Evolutionary conservation across 2,888 invertebrate species (phyloP).

Genomic region (Andricus quercusramuli): DNA sequence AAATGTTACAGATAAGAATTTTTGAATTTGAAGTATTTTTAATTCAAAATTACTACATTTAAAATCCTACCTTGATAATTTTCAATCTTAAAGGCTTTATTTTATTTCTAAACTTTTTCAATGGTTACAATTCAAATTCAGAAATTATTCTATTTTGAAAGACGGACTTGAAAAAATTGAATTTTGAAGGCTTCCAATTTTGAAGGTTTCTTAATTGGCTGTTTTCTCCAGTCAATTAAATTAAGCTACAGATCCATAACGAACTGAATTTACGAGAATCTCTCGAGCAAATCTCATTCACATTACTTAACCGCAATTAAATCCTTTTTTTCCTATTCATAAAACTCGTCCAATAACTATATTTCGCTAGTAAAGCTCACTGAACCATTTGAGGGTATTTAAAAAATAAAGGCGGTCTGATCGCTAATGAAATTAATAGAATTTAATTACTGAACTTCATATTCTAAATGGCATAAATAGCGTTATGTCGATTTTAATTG

Average conservation of each 20-base stretch:
- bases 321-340: constrained; percentile 12
- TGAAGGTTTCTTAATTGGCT: too few relatives aligned
- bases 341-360: constrained; percentile 34
- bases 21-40: too few relatives aligned
- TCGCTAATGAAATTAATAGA: not conserved
- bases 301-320: constrained; percentile 24
- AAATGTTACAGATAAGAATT: too few relatives aligned
- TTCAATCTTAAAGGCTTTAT: too few relatives aligned
- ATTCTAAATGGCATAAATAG: not conserved
- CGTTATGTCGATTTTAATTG: not conserved
- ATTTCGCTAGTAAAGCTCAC: constrained; percentile 29
- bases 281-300: constrained; percentile 18
- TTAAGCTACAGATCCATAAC: not conserved
- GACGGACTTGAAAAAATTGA: too few relatives aligned
- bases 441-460: constrained; percentile 12
- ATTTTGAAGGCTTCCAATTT: too few relatives aligned
- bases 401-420: not conserved
- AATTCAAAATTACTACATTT: too few relatives aligned
- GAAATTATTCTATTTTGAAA: too few relatives aligned
- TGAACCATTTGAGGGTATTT: constrained; percentile 26
- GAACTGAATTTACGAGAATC: constrained; percentile 10
- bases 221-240: not conserved
- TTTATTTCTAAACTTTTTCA: too few relatives aligned
- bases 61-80: too few relatives aligned
- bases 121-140: too few relatives aligned